Evolutionary conservation across 2,113 vertebrate genomes (phyloP).

Genomic region (Misgurnus anguillicaudatus): DNA sequence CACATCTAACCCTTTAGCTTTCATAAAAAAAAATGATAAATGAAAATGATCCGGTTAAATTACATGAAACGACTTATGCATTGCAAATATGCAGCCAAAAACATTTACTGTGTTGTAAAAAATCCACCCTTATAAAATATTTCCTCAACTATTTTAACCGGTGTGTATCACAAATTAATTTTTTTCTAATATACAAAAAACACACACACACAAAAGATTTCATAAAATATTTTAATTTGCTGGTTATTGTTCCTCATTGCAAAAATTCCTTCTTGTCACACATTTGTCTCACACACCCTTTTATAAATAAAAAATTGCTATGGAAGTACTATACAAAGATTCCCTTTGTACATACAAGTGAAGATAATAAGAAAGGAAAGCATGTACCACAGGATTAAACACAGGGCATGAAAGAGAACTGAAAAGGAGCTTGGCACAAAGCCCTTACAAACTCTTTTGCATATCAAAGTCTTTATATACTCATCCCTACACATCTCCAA

Average conservation of each 20-base stretch:
- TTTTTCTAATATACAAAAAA: background rate
- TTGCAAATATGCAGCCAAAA: background rate
- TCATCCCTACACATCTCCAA: background rate
- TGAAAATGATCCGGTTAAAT: background rate
- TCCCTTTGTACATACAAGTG: conserved; percentile 38
- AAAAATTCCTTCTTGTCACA: conserved; percentile 47
- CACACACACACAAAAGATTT: conserved; percentile 23
- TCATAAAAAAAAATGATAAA: background rate
- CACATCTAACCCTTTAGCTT: background rate
- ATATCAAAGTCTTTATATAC: background rate
- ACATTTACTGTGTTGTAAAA: background rate
- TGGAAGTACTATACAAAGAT: conserved; percentile 57
- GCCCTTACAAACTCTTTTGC: background rate
- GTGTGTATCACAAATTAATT: background rate
- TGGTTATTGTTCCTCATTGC: conserved; percentile 60
- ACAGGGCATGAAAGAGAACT: conserved; percentile 17
- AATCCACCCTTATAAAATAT: background rate
- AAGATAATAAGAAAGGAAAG: background rate
- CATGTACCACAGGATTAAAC: conserved; percentile 21
- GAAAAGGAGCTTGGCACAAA: background rate
- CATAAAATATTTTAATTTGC: conserved; percentile 70
- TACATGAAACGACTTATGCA: no score
- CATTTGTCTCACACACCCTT: conserved; percentile 40
- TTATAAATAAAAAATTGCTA: conserved; percentile 47
- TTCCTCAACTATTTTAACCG: background rate